phyloP scores from a whole-genome alignment of 2,797 vertebrate genomes.

The Pantherophis vulpinus region DNA sequence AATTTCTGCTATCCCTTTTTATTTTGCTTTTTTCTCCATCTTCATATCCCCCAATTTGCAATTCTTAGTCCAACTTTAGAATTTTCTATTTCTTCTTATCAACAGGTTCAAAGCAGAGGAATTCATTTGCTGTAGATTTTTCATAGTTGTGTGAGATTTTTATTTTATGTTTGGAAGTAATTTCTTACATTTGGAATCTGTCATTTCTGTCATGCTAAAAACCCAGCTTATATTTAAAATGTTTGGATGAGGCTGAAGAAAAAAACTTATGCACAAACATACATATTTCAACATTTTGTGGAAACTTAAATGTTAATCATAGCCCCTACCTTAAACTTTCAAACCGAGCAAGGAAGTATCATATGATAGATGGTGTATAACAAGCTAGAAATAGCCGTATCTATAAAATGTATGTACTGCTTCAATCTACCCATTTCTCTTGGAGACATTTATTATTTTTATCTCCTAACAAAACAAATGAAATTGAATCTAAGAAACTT shows the following conservation, averaged over 20 bases:
- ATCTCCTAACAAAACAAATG: background rate
- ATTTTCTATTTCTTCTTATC: background rate
- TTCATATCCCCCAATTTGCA: background rate
- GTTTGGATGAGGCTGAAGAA: background rate
- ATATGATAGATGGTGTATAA: background rate
- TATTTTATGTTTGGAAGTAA: background rate
- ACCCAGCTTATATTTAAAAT: background rate
- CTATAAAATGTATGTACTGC: background rate
- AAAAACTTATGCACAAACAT: background rate
- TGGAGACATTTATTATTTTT: conserved; percentile 8
- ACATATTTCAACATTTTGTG: background rate
- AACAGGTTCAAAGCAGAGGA: background rate
- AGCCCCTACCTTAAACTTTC: background rate
- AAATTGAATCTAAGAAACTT: background rate
- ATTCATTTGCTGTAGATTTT: background rate
- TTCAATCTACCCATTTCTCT: background rate
- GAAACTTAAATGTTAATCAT: conserved; percentile 1
- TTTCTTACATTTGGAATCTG: background rate
- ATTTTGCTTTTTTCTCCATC: background rate
- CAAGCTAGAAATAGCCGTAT: background rate
- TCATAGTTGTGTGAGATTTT: background rate
- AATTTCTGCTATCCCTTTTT: background rate
- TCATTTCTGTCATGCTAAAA: background rate
- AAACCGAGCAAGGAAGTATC: background rate
- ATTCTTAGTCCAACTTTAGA: background rate